Conservation (phyloP, 2,797 vertebrate species). For the Hafferia zeledoni region DNA sequence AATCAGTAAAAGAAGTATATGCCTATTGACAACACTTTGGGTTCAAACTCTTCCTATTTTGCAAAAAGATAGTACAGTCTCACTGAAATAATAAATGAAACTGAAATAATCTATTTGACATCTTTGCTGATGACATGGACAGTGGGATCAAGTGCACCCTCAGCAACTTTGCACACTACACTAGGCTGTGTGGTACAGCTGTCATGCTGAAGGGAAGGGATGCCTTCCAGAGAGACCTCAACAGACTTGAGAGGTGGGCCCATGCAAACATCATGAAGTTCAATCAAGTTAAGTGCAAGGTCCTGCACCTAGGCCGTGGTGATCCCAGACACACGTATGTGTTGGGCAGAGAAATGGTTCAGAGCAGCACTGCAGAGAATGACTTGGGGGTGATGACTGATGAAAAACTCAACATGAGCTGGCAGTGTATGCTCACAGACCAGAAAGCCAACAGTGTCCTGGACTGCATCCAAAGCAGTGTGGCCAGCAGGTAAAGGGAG, state of each 20-base stretch:
- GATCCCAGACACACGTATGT: background rate
- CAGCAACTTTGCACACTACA: background rate
- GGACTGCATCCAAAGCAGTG: background rate
- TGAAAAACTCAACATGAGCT: background rate
- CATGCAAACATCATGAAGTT: background rate
- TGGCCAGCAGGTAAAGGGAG: background rate
- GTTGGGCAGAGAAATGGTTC: background rate
- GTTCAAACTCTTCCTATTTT: background rate
- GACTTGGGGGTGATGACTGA: background rate
- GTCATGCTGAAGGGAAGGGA: background rate
- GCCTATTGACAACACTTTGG: background rate
- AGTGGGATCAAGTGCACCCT: background rate
- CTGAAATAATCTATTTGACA: background rate
- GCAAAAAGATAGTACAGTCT: background rate
- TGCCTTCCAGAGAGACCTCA: background rate
- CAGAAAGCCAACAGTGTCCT: background rate
- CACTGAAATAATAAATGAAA: background rate
- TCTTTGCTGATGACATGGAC: background rate
- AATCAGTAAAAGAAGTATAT: background rate
- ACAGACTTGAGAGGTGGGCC: background rate
- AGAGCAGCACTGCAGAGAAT: background rate
- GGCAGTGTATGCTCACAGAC: background rate
- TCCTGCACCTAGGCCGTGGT: background rate
- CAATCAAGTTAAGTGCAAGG: background rate
- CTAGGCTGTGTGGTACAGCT: background rate